Base-by-base conservation (phyloP, 2,113 vertebrate genomes). In the Hypanus sabinus region DNA sequence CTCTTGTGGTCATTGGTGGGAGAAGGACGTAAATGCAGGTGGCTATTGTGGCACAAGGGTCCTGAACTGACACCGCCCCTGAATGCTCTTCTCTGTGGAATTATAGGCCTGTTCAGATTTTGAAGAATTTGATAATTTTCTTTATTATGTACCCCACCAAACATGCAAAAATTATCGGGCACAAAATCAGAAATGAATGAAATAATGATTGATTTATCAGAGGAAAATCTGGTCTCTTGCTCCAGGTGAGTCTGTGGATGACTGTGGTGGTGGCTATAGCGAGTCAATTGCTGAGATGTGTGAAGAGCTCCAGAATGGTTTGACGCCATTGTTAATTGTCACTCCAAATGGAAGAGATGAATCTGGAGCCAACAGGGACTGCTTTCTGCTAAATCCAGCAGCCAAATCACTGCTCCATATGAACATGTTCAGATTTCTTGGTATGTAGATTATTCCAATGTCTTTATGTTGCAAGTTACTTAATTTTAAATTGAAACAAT, bases 261-360 rank as follows among this genome's bases (percentile, higher is more conserved):
- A 99, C 94, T 99, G 99, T 0, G 99, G 99, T 6, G 99, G 99
- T 5, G 99, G 99, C 94, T 99, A 99, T 95, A 99, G 99, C 8
- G 99, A 99, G 96, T 99, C 99, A 65, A 99, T 99, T 33, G 99
- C 99, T 0, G 99, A 99, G 96, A 99, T 99, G 98, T 99, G 99
- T 0, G 99, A 99, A 95, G 99, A 99, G 96, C 97, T 99, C 94
- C 99, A 99, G 96, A 99, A 99, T 7, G 98, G 98, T 1, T 97
- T 99, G 95, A 99, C 99, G 0, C 99, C 99, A 0, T 97, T 99
- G 79, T 97, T 99, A 95, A 99, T 99, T 11, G 98, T 99, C 94
- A 99, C 98, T 0, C 99, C 99, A 60, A 99, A 99, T 5, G 99
- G 99, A 27, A 97, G 99, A 92, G 99, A 99, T 20, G 99, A 99